phyloP scores from a whole-genome alignment of 2,888 invertebrate genomes.

The Germaria angustata region DNA sequence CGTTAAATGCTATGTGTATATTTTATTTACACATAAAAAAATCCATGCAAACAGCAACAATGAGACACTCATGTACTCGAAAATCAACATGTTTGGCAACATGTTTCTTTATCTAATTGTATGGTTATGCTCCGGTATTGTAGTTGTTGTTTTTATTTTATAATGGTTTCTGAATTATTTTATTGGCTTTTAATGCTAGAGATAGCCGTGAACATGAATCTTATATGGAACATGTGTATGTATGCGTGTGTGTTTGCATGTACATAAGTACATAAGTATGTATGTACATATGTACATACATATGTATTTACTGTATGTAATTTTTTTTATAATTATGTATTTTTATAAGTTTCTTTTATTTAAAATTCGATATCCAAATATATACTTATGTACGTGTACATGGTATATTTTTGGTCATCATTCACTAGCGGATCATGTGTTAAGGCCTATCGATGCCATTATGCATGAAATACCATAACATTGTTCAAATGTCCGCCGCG shows the following conservation, averaged over 20 bases:
- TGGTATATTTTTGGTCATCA: too few species aligned
- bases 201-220: conserved; percentile 54
- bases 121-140: background rate
- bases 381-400: too few species aligned
- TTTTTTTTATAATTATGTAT: too few species aligned
- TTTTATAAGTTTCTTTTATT: background rate
- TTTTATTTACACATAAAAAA: conserved; percentile 54
- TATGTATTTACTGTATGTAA: too few species aligned
- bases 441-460: too few species aligned
- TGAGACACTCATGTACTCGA: background rate
- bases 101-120: conserved; percentile 1
- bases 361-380: background rate
- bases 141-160: background rate
- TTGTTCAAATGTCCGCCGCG: too few species aligned
- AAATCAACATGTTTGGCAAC: conserved; percentile 39
- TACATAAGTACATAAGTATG: background rate
- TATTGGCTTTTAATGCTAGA: conserved; percentile 42
- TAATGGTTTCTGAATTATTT: conserved; percentile 6
- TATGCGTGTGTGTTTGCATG: background rate
- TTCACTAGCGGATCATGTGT: too few species aligned
- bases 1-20: conserved; percentile 56
- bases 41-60: conserved; percentile 20
- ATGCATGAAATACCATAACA: too few species aligned
- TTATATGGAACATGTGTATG: too few species aligned
- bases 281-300: background rate